phyloP scores from a whole-genome alignment of 2,888 invertebrate species.

The Drosophila bunnanda region DNA sequence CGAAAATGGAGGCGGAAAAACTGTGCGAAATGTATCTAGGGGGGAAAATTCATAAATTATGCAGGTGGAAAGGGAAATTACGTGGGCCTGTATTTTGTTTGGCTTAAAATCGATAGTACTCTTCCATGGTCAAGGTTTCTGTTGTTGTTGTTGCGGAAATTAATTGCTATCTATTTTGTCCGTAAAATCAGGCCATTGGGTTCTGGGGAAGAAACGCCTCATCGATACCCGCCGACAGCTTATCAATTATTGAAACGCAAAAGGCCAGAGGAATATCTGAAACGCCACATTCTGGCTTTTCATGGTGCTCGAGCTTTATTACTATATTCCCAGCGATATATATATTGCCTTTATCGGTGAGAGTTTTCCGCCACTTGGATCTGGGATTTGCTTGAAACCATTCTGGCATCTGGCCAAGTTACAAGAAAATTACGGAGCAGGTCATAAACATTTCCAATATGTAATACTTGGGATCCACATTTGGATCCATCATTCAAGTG shows the following conservation, averaged over 20 bases:
- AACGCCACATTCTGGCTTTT: constrained; percentile 32
- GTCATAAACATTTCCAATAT: not conserved
- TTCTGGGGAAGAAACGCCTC: not conserved
- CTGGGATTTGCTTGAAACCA: not conserved
- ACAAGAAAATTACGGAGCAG: constrained; percentile 7
- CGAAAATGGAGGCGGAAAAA: constrained; percentile 18
- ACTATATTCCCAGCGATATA: not conserved
- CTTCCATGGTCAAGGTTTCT: constrained; percentile 38
- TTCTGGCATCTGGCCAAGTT: constrained; percentile 40
- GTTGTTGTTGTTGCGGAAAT: constrained; percentile 11
- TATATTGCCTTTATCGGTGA: constrained; percentile 25
- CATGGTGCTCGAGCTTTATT: constrained; percentile 39
- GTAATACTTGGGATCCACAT: constrained; percentile 29
- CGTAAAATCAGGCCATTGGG: constrained; percentile 6
- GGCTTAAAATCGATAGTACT: constrained; percentile 42
- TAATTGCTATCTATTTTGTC: constrained; percentile 4
- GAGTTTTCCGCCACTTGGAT: constrained; percentile 29
- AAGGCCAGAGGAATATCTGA: constrained; percentile 12
- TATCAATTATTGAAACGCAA: constrained; percentile 43
- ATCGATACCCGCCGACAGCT: constrained; percentile 31
- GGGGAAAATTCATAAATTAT: constrained; percentile 31
- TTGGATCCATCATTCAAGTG: constrained; percentile 23
- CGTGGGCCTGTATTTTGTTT: constrained; percentile 31
- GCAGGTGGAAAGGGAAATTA: constrained; percentile 34
- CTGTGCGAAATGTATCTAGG: not conserved